These are phyloP conservation scores for Teleiodes luculella DNA, from an alignment of 2,888 invertebrate genomes.

Conservation along the genomic window DNA sequence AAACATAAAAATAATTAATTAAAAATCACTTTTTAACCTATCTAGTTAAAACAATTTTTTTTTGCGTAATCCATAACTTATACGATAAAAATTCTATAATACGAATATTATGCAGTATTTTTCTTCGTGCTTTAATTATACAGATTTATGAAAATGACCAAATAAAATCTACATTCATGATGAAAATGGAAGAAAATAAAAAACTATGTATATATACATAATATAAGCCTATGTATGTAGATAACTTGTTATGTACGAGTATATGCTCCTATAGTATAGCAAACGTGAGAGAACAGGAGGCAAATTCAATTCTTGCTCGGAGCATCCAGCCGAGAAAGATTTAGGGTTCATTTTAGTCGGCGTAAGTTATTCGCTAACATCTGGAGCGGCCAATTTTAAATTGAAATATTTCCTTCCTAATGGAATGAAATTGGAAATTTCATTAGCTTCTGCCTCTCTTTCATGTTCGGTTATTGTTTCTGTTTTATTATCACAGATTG, in stretches of 20 bases:
- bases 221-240: no score
- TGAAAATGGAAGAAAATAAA: no score
- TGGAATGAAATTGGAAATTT: conserved; percentile 53
- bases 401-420: conserved; percentile 58
- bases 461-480: conserved; percentile 10
- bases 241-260: not conserved
- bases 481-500: conserved; percentile 3
- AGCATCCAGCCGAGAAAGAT: conserved; percentile 61
- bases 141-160: no score
- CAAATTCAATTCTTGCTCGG: conserved; percentile 70
- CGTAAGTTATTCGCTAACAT: conserved; percentile 72
- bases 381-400: conserved; percentile 62
- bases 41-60: no score
- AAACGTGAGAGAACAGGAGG: conserved; percentile 41
- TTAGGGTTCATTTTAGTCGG: conserved; percentile 69
- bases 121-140: no score
- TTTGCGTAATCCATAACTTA: no score
- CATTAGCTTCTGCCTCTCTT: conserved; percentile 28
- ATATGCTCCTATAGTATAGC: not conserved
- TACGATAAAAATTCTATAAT: no score
- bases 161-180: no score
- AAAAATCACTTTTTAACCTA: no score
- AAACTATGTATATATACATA: no score
- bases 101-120: no score
- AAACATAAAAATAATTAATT: no score